phyloP scores from a whole-genome alignment of 2,888 invertebrate genomes.

The Sesia bembeciformis region DNA sequence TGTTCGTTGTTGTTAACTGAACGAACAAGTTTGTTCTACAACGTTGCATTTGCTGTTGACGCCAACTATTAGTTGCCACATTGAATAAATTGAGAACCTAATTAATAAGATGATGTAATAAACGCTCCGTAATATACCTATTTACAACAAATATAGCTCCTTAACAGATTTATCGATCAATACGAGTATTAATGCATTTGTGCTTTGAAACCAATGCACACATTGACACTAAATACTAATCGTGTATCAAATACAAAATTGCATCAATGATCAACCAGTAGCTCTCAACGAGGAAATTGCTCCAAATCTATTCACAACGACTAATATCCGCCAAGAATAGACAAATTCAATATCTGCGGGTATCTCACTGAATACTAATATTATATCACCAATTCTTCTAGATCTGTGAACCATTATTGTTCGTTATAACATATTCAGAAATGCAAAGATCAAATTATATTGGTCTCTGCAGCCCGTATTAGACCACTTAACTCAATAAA shows the following conservation, averaged over 20 bases:
- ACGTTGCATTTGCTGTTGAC: too few relatives aligned
- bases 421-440: constrained; percentile 6
- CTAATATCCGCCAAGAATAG: constrained; percentile 49
- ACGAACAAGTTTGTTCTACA: too few relatives aligned
- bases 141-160: too few relatives aligned
- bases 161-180: too few relatives aligned
- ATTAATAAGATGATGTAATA: too few relatives aligned
- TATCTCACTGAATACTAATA: constrained; percentile 23
- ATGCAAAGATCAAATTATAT: constrained; percentile 27
- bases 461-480: constrained; percentile 48
- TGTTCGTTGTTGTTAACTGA: too few relatives aligned
- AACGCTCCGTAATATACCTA: too few relatives aligned
- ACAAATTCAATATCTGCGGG: constrained; percentile 54
- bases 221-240: not conserved
- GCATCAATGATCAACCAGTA: constrained; percentile 27
- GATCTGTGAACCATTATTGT: constrained; percentile 13
- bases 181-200: too few relatives aligned
- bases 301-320: constrained; percentile 52
- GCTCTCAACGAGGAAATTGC: constrained; percentile 59
- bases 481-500: constrained; percentile 67
- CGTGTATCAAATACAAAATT: constrained; percentile 15
- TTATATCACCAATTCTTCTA: constrained; percentile 19
- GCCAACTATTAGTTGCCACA: too few relatives aligned
- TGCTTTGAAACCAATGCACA: too few relatives aligned
- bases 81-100: too few relatives aligned